phyloP scores from a whole-genome alignment of 2,113 vertebrate species.

The Hippoglossus stenolepis region DNA sequence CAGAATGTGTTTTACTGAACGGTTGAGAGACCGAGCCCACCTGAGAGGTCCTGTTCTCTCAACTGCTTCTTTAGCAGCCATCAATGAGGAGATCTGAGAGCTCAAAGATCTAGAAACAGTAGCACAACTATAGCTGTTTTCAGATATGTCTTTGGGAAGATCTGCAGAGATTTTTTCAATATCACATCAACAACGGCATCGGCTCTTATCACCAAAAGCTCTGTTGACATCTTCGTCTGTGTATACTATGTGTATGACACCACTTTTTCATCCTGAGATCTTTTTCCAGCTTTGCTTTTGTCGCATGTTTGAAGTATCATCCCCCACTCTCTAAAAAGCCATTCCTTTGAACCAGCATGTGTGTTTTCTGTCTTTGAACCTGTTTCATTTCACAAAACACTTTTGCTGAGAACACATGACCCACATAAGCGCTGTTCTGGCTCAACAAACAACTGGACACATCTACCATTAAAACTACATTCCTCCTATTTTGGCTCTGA shows the following conservation, averaged over 20 bases:
- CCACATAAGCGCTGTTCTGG: not conserved
- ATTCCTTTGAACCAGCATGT: not conserved
- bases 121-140: too few species aligned
- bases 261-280: too few species aligned
- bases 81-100: not conserved
- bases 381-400: not conserved
- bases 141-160: too few species aligned
- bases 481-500: not conserved
- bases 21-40: not conserved
- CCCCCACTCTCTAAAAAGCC: too few species aligned
- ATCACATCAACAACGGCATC: too few species aligned
- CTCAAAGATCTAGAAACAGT: not conserved
- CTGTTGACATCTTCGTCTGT: not conserved
- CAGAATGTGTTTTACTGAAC: not conserved
- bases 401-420: not conserved
- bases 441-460: not conserved
- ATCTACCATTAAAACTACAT: not conserved
- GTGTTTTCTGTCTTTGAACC: not conserved
- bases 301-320: too few species aligned
- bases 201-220: too few species aligned
- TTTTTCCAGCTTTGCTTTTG: too few species aligned
- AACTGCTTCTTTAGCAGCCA: too few species aligned
- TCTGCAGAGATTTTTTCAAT: too few species aligned
- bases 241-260: too few species aligned
- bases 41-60: not conserved